Base-by-base conservation (phyloP, 2,113 vertebrate genomes). In the Anguilla rostrata region DNA sequence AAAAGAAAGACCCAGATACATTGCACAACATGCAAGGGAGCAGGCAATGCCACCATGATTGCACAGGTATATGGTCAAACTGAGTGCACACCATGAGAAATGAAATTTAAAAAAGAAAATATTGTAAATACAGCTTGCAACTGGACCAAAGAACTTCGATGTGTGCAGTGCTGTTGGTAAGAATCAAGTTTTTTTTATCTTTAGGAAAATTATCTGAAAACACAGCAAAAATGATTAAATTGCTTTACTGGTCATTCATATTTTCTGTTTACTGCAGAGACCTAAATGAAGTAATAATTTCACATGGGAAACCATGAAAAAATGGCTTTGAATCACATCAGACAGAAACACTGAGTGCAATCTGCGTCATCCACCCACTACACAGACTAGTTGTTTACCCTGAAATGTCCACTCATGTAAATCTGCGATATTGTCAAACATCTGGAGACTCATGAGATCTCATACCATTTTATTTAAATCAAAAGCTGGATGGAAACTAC, bases 281-380 rank as follows among this genome's bases (percentile, higher is more conserved):
- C 80, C 18, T 46, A 22, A 82, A 26, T 39, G 26, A 82, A 82
- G 46, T 20, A 43, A 56, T 9, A 2, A 82, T 82, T 40, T n/a
- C 26, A 29, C 2, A 9, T 82, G n/a, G 26, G 20, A n/a, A 29
- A 26, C 49, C 46, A 15, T 5, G n/a, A 39, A 75, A 83, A 75
- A 78, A 78, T 39, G 63, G 34, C 81, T 82, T 4, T 81, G 56
- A 83, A 49, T 86, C 63, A 78, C 22, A 82, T 40, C 81, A 63
- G 56, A 82, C 20, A 39, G 34, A 86, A 66, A 29, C 11, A 18
- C 29, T 14, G 81, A n/a, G 43, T 29, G 0, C 53, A 46, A 34
- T 39, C 40, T 39, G 34, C 57, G 6, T n/a, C 6, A n/a, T 75
- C 85, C 71, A 57, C 78, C 78, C 49, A 81, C 84, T 53, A 22